Evolutionary conservation across 1,140 invertebrate species (phyloP), one percentile per base, ranked within the genome.

Genomic region (Oscheius sp.): DNA sequence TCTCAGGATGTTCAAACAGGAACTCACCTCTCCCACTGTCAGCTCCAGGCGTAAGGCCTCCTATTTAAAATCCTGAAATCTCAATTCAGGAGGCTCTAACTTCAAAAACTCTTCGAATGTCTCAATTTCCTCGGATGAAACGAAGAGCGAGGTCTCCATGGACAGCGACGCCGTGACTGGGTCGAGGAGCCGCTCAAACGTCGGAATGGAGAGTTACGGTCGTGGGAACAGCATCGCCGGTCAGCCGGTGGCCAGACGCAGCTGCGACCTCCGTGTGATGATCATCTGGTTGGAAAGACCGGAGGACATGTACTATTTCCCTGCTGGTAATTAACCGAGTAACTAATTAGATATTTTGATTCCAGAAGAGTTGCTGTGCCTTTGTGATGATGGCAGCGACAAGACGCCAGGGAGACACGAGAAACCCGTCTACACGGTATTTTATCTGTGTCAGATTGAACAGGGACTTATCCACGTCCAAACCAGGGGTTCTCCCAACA

Each of bases 361-460:
- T n/a, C n/a, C n/a, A n/a, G 72, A 74, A n/a, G 72, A 74, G 36
- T 42, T 74, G 20, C 28, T 74, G 15, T 73, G 64, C 13, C 26
- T 64, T 13, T 74, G 72, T 32, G 72, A 74, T 31, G 72, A 74
- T 20, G 72, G 72, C 28, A 55, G 46, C 1, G 72, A 74, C 55
- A 7, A 59, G n/a, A 31, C 29, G 58, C 3, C 58, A 10, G 35
- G 34, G 68, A 55, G 1, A 23, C 4, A 13, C 23, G 49, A 55
- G 18, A 13, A 71, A 49, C 3, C 45, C 38, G 26, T 26, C 38
- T 66, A 15, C 34, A 38, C 42, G 29, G 58, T 46, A 28, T 49
- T 71, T 20, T 71, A 46, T 23, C 45, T 71, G 26, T 58, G 45
- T 63, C 28, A 61, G 28, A 58, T 71, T 31, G 69, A 71, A 29